phyloP scores from a whole-genome alignment of 1,140 invertebrate species.

The Periplaneta americana region DNA sequence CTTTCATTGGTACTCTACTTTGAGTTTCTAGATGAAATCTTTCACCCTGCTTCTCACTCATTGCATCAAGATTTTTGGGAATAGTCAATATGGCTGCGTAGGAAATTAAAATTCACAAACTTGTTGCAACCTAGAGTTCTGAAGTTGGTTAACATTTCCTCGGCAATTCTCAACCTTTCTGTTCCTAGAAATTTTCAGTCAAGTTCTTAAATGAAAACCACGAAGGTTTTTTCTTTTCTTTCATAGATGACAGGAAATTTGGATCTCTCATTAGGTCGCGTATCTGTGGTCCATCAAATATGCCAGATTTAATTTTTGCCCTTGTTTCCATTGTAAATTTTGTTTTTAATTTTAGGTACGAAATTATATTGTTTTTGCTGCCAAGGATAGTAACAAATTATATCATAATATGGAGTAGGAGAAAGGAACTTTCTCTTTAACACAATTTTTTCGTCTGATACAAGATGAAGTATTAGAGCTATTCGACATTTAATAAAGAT shows the following conservation, averaged over 20 bases:
- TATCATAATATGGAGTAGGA: no score
- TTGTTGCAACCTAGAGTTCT: no score
- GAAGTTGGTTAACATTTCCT: no score
- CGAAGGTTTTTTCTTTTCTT: not conserved
- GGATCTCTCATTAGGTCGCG: not conserved
- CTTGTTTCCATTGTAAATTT: not conserved
- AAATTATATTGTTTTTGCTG: slow-evolving; percentile 1
- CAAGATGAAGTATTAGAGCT: no score
- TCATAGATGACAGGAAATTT: not conserved
- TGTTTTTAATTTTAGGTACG: not conserved
- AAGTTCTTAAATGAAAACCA: no score
- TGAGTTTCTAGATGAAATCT: not conserved
- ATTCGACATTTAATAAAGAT: no score
- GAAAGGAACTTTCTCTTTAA: no score
- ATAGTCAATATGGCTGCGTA: not conserved
- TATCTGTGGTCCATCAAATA: not conserved
- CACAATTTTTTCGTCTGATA: no score
- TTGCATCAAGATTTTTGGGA: not conserved
- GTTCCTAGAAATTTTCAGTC: no score
- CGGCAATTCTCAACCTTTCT: no score
- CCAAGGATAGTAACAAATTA: not conserved
- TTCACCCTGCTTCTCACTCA: not conserved
- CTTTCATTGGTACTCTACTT: not conserved
- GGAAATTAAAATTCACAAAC: not conserved
- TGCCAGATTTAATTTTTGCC: not conserved